A percentile compares a stretch with the other conserved stretches of the same genome.
phyloP scores from a whole-genome alignment of 2,797 vertebrate genomes.

The Megaceryle alcyon region DNA sequence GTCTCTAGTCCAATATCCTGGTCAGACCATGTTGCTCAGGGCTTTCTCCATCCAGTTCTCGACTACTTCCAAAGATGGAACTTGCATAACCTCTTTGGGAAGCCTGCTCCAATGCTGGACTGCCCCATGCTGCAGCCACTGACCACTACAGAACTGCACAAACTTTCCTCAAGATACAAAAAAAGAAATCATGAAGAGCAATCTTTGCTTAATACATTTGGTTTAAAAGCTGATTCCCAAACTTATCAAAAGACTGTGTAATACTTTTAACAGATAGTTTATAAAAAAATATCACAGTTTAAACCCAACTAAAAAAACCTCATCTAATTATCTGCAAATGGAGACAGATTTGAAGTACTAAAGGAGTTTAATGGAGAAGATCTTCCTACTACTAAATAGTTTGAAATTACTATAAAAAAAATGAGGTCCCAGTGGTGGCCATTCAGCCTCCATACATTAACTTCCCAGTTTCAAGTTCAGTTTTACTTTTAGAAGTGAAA shows the following conservation, averaged over 20 bases:
- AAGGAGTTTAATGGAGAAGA: background rate
- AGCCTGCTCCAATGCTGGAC: background rate
- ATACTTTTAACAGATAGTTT: background rate
- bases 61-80: background rate
- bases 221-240: background rate
- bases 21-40: background rate
- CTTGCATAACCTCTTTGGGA: background rate
- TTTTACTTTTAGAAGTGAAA: background rate
- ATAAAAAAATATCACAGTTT: background rate
- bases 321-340: constrained; percentile 7
- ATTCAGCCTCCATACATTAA: background rate
- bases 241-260: background rate
- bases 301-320: background rate
- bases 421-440: background rate
- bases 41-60: background rate
- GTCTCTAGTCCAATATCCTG: background rate
- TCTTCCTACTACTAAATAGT: background rate
- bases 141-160: background rate
- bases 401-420: background rate
- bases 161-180: background rate
- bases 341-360: background rate
- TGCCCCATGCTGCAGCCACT: background rate
- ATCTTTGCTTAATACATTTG: background rate
- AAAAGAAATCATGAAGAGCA: background rate
- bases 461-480: background rate